Percentiles rank a stretch among this genome's conserved stretches.
Evolutionary conservation across 2,797 vertebrate species (phyloP).

Genomic region (Xerus rutilus): DNA sequence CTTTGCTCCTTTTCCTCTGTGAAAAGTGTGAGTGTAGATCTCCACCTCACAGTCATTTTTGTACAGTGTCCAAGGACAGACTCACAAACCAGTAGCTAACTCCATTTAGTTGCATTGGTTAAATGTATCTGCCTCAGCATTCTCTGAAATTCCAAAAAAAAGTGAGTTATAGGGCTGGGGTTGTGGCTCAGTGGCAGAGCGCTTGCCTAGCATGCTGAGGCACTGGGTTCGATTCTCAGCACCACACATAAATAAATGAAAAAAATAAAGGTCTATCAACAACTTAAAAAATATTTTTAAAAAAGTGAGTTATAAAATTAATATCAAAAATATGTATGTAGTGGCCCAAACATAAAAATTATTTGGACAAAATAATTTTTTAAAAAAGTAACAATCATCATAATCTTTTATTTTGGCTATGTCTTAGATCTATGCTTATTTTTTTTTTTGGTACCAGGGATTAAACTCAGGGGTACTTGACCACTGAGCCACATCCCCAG

Average conservation of each 20-base stretch:
- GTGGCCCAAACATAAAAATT: background rate
- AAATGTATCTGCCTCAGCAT: background rate
- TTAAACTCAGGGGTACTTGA: no score
- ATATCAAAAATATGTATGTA: background rate
- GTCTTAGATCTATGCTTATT: background rate
- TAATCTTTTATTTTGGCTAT: conserved; percentile 36
- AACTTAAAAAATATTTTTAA: no score
- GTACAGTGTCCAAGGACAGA: background rate
- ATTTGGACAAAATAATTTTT: background rate
- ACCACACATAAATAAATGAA: no score
- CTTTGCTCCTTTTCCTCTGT: background rate
- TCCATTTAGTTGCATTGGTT: background rate
- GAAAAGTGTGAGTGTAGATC: background rate
- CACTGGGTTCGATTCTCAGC: no score
- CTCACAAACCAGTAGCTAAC: background rate
- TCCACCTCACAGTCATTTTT: background rate
- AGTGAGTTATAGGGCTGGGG: background rate
- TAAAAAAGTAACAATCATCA: background rate
- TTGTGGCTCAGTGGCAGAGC: no score
- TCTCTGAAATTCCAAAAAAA: background rate
- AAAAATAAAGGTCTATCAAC: no score
- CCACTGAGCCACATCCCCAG: no score
- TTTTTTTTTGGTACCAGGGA: no score
- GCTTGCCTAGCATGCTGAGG: no score
- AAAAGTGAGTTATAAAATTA: background rate